Conservation (phyloP, 2,888 invertebrate species). For the Acronicta psi region DNA sequence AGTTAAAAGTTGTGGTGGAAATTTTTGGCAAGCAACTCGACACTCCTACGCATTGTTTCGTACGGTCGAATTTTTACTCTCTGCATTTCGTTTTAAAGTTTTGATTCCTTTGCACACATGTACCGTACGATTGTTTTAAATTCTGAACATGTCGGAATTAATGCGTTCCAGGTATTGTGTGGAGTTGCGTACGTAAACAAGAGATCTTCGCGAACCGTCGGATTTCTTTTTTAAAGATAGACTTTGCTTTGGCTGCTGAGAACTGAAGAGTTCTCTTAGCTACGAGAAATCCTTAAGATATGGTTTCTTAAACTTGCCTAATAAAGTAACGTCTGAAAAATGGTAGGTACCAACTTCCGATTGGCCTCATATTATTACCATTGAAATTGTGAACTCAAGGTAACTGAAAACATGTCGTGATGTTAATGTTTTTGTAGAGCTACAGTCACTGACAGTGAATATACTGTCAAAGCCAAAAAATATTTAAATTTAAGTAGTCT, state of each 20-base stretch:
- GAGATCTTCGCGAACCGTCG: conserved; percentile 41
- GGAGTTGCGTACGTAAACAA: conserved; percentile 65
- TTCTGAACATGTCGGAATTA: conserved; percentile 69
- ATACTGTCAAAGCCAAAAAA: conserved; percentile 1
- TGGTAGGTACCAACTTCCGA: too few relatives aligned
- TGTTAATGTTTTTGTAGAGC: conserved; percentile 13
- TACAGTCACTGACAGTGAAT: conserved; percentile 35
- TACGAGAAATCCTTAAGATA: too few relatives aligned
- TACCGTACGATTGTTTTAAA: conserved; percentile 61
- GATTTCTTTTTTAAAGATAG: conserved; percentile 30
- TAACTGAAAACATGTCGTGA: conserved; percentile 22
- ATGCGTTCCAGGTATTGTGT: conserved; percentile 73
- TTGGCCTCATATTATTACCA: conserved; percentile 3
- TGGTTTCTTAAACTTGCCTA: too few relatives aligned
- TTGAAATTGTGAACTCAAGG: conserved; percentile 10
- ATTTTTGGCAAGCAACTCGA: conserved; percentile 49
- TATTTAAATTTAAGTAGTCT: too few relatives aligned
- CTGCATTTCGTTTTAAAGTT: conserved; percentile 25
- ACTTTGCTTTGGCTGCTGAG: conserved; percentile 2
- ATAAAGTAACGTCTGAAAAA: too few relatives aligned
- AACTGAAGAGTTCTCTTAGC: too few relatives aligned
- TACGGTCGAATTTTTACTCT: conserved; percentile 28
- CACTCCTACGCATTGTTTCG: conserved; percentile 20
- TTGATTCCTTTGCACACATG: conserved; percentile 24
- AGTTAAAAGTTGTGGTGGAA: conserved; percentile 49